Conservation (phyloP, 2,113 vertebrate species). For the Chauna torquata region DNA sequence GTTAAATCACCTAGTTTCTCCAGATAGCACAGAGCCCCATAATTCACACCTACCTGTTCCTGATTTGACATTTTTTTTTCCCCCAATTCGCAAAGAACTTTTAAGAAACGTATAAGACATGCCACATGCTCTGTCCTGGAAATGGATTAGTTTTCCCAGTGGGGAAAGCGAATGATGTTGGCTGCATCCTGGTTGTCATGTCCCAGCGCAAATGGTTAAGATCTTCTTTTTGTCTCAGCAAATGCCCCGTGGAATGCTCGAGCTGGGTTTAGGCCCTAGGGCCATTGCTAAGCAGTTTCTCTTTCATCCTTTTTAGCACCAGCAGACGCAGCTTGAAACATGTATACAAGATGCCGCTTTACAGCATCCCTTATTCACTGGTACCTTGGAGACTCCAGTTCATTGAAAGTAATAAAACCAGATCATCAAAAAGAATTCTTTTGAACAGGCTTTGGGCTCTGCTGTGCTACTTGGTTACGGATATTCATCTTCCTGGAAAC, state of each 20-base stretch:
- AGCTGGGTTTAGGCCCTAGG: constrained; percentile 57
- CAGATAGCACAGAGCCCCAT: background rate
- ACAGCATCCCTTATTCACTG: constrained; percentile 69
- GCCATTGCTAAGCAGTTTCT: constrained; percentile 71
- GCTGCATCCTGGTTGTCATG: constrained; percentile 40
- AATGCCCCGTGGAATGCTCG: constrained; percentile 49
- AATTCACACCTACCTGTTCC: constrained; percentile 38
- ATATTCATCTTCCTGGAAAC: constrained; percentile 73
- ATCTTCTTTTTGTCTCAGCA: constrained; percentile 66
- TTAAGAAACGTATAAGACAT: constrained; percentile 40
- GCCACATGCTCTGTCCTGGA: constrained; percentile 28
- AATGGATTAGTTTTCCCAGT: constrained; percentile 46
- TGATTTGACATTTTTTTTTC: background rate
- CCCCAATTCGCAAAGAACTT: constrained; percentile 25
- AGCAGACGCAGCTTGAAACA: constrained; percentile 65
- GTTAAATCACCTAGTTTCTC: background rate
- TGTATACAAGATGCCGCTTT: constrained; percentile 70
- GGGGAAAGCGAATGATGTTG: constrained; percentile 40
- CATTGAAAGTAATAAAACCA: constrained; percentile 76
- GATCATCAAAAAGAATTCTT: constrained; percentile 72
- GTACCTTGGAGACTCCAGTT: constrained; percentile 71
- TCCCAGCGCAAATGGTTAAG: constrained; percentile 68
- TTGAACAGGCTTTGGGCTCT: constrained; percentile 72
- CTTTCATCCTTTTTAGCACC: constrained; percentile 65
- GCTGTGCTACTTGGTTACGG: constrained; percentile 70